Conservation (phyloP, 2,797 vertebrate genomes). For the Cyclura pinguis region DNA sequence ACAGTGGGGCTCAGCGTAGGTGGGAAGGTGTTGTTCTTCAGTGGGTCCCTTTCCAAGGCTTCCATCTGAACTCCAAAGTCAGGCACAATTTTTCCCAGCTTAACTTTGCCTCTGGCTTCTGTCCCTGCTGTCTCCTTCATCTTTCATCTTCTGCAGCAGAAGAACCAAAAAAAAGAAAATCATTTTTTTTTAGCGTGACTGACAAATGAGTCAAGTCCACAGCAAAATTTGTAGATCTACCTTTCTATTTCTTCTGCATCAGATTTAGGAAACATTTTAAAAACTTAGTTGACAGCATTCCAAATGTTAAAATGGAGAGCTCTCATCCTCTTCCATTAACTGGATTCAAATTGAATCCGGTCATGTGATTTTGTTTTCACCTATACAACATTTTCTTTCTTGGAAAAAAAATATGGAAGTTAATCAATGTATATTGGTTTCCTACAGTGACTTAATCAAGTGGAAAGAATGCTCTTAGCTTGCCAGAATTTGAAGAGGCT, state of each 20-base stretch:
- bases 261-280: neutral
- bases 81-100: no score
- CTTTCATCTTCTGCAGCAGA: no score
- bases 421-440: conserved; percentile 38
- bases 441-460: conserved; percentile 13
- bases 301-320: neutral
- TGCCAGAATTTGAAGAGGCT: conserved; percentile 21
- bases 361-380: conserved; percentile 33
- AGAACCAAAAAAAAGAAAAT: no score
- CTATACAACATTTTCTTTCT: neutral
- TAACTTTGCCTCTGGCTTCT: no score
- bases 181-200: neutral
- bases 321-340: neutral
- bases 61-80: conserved; percentile 68
- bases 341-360: neutral
- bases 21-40: conserved; percentile 77
- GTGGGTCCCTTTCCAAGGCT: conserved; percentile 75
- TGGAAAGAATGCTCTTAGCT: conserved; percentile 35
- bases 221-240: neutral
- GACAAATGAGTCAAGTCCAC: neutral
- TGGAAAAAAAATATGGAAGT: conserved; percentile 18
- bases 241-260: neutral
- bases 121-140: no score
- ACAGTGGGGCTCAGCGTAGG: conserved; percentile 92
- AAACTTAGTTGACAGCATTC: neutral